These are phyloP conservation scores for Oophaga pumilio DNA, from an alignment of 2,113 vertebrate species.

Conservation along the genomic window DNA sequence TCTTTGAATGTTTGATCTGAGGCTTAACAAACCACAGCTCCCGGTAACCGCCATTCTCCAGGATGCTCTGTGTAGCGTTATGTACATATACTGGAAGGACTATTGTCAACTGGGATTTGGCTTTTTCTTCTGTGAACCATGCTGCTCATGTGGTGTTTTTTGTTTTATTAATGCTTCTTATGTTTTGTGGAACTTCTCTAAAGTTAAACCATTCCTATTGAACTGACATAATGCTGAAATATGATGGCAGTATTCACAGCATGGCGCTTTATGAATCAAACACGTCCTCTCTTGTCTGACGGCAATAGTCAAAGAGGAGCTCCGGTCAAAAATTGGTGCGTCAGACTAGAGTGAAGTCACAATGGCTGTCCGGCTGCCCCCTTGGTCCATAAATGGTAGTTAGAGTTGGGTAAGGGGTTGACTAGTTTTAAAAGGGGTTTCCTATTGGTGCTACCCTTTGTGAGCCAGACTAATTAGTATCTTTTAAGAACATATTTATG, in stretches of 20 bases:
- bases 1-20: neutral
- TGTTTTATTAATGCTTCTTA: neutral
- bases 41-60: neutral
- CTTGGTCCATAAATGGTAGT: too few relatives aligned
- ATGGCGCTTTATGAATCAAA: neutral
- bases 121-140: neutral
- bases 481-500: neutral
- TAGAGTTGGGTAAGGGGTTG: too few relatives aligned
- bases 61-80: neutral
- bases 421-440: too few relatives aligned
- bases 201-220: neutral
- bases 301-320: too few relatives aligned
- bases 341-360: neutral
- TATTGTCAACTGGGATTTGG: neutral
- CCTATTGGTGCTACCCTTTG: too few relatives aligned
- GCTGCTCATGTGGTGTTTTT: neutral
- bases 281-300: neutral
- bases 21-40: constrained; percentile 6
- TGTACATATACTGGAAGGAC: neutral
- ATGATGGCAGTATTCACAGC: neutral
- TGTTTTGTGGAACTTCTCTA: neutral
- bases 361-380: neutral
- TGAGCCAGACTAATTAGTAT: too few relatives aligned
- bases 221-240: neutral
- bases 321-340: neutral